Percentiles rank a stretch among this genome's conserved stretches.
phyloP scores from a whole-genome alignment of 1,140 invertebrate genomes.

The Scaptomyza graminum region DNA sequence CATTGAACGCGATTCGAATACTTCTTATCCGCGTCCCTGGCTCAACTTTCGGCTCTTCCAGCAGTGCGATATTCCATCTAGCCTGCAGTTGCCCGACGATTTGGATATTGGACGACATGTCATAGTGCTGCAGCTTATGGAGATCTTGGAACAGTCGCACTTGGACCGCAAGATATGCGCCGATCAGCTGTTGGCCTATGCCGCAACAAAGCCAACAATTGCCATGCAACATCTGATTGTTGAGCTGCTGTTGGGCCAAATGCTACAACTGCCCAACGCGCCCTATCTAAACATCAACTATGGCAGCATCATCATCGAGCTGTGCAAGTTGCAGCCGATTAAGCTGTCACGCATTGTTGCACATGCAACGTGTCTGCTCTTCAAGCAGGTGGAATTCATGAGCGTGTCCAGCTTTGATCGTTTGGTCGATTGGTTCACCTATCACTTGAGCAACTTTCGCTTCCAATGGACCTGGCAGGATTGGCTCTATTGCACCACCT shows the following conservation, averaged over 20 bases:
- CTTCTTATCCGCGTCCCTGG: slow-evolving; percentile 94
- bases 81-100: slow-evolving; percentile 92
- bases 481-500: slow-evolving; percentile 53
- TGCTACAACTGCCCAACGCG: slow-evolving; percentile 95
- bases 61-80: slow-evolving; percentile 93
- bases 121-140: slow-evolving; percentile 97
- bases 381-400: slow-evolving; percentile 97
- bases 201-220: slow-evolving; percentile 92
- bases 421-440: slow-evolving; percentile 98
- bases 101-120: slow-evolving; percentile 98
- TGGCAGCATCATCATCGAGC: slow-evolving; percentile 96
- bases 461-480: slow-evolving; percentile 93
- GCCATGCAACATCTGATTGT: slow-evolving; percentile 98
- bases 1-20: slow-evolving; percentile 87
- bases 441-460: slow-evolving; percentile 99
- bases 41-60: slow-evolving; percentile 98
- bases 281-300: slow-evolving; percentile 96
- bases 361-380: slow-evolving; percentile 98
- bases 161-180: slow-evolving; percentile 96
- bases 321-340: slow-evolving; percentile 97
- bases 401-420: slow-evolving; percentile 97
- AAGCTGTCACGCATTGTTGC: slow-evolving; percentile 98
- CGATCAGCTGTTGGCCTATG: slow-evolving; percentile 92
- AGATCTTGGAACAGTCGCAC: slow-evolving; percentile 94
- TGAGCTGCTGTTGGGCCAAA: slow-evolving; percentile 96